A percentile compares a stretch with the other conserved stretches of the same genome.
These are phyloP conservation scores for Premnoplex brunnescens DNA, from an alignment of 2,797 vertebrate genomes.

Conservation along the genomic window DNA sequence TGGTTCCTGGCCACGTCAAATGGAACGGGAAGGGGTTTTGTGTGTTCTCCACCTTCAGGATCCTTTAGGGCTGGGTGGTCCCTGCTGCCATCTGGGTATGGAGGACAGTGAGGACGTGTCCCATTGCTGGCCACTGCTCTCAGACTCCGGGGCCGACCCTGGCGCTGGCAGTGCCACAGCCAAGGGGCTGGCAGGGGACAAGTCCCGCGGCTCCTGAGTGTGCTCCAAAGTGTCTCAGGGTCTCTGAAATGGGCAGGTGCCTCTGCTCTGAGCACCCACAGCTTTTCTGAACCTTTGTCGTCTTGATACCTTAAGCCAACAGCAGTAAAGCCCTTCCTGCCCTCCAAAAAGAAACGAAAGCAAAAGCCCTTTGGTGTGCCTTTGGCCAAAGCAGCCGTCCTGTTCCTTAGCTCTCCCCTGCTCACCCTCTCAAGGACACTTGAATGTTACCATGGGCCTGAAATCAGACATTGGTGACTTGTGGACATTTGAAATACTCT, in stretches of 20 bases:
- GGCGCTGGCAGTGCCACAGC: background rate
- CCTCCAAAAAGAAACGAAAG: background rate
- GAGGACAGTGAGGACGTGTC: background rate
- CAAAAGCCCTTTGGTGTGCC: background rate
- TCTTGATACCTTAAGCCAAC: background rate
- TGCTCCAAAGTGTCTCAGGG: accelerated
- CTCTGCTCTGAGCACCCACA: background rate
- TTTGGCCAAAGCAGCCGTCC: background rate
- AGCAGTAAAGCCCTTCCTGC: background rate
- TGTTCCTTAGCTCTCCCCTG: background rate
- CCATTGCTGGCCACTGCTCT: background rate
- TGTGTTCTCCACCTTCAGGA: background rate
- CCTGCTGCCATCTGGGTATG: accelerated
- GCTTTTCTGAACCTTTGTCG: background rate
- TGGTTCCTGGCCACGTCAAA: background rate
- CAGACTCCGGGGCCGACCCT: background rate
- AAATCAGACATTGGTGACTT: background rate
- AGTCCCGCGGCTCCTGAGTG: background rate
- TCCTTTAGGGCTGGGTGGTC: background rate
- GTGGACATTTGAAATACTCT: background rate
- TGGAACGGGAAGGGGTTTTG: background rate
- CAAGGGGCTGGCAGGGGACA: accelerated
- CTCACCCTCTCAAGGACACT: background rate
- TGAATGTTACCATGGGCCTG: accelerated
- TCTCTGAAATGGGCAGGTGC: background rate